Evolutionary conservation across 2,888 invertebrate species (phyloP), one percentile per base, ranked within the genome.

Genomic region (Himalopsyche anomala): DNA sequence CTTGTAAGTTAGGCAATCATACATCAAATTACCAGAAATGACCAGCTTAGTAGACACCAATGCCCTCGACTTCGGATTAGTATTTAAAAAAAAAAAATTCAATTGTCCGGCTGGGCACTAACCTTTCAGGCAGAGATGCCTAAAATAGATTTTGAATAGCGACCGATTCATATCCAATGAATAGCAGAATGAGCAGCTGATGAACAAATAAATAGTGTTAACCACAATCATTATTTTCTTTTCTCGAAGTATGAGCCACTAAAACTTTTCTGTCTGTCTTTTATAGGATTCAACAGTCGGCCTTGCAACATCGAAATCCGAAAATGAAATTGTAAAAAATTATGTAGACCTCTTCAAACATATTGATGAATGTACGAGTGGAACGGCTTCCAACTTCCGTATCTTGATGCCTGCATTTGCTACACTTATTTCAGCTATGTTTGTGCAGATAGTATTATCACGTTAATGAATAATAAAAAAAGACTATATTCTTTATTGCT

Each of bases 281-380:
- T 90, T 90, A 45, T 84, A 92, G 91, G 94, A 95, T 89, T 93
- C 94, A 0, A 94, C 94, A 0, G 92, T 93, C 0, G 94, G 94
- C 2, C 90, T 95, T 0, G 92, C 93, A 0, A 92, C 94, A 19
- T 91, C 92, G 0, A 90, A 92, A 0, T 90, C 90, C 0, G 89
- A 90, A 0, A 90, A 92, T 38, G 91, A 90, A 83, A 91, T 92
- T 0, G 94, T 95, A 0, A 91, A 91, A 85, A 94, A 94, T 86
- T 95, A 95, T 89, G 93, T 94, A 17, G 92, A 94, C 51, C 89
- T 95, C 11, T 94, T 95, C 89, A 90, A 90, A 87, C 93, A 91
- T 91, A 91, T 92, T 9, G 92, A 92, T 84, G 89, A 89, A 38
- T 92, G 92, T 86, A 89, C 88, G 2, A 79, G 82, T 1, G 82